Conservation (phyloP, 2,888 invertebrate genomes). For the Pedicia rivosa region DNA sequence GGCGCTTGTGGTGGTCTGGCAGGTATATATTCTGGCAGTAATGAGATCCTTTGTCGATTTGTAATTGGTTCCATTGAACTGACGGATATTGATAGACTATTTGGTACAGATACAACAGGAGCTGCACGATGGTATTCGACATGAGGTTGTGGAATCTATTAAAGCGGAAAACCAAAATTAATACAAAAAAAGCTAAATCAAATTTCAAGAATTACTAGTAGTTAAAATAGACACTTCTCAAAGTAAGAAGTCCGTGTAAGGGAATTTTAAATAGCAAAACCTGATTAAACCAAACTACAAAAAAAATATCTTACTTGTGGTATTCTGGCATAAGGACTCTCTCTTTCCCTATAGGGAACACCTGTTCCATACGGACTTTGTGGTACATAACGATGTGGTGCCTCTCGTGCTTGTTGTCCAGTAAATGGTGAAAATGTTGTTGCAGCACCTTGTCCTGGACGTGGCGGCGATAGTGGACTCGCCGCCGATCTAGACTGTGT, state of each 20-base stretch:
- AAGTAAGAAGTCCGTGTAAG: no score
- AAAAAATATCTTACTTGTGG: constrained; percentile 12
- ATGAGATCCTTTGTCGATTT: constrained; percentile 44
- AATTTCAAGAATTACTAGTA: no score
- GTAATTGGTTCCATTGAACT: constrained; percentile 15
- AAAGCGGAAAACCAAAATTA: no score
- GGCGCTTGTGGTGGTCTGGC: constrained; percentile 20
- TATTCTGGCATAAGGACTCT: constrained; percentile 28
- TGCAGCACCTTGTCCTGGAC: constrained; percentile 23
- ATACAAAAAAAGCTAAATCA: no score
- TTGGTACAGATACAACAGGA: constrained; percentile 13
- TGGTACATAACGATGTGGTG: constrained; percentile 28
- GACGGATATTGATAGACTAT: constrained; percentile 12
- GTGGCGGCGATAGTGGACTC: constrained; percentile 29
- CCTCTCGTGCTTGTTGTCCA: constrained; percentile 25
- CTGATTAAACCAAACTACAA: no score
- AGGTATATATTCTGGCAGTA: constrained; percentile 34
- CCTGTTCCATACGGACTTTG: constrained; percentile 27
- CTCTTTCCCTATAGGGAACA: constrained; percentile 15
- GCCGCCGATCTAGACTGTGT: constrained; percentile 27
- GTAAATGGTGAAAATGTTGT: constrained; percentile 26
- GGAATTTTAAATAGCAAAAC: no score
- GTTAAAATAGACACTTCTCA: no score
- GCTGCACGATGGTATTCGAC: constrained; percentile 22
- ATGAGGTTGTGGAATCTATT: constrained; percentile 17